Evolutionary conservation across 2,888 invertebrate species (phyloP).

Genomic region (Drosophila merina): DNA sequence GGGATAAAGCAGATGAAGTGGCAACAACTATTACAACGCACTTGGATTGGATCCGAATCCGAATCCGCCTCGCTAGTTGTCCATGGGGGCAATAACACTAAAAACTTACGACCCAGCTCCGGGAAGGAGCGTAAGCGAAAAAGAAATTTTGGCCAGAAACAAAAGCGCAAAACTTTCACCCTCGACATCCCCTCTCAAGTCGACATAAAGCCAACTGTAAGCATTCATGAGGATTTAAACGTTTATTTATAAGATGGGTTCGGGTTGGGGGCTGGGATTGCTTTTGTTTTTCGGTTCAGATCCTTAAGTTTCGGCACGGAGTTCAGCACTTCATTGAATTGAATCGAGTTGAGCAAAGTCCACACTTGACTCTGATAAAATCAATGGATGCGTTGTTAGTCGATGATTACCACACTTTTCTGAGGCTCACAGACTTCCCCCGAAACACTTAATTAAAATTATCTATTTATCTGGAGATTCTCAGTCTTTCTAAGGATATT

Average conservation of each 20-base stretch:
- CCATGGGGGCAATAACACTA: slow-evolving; percentile 77
- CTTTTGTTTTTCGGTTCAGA: slow-evolving; percentile 26
- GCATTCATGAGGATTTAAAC: slow-evolving; percentile 81
- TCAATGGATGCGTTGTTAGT: slow-evolving; percentile 48
- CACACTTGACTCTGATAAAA: slow-evolving; percentile 46
- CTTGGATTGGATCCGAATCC: slow-evolving; percentile 49
- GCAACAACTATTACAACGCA: slow-evolving; percentile 78
- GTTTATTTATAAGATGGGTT: slow-evolving; percentile 74
- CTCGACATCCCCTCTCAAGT: slow-evolving; percentile 2
- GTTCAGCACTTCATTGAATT: slow-evolving; percentile 72
- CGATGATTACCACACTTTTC: slow-evolving; percentile 47
- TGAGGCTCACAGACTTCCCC: slow-evolving; percentile 35
- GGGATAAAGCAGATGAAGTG: slow-evolving; percentile 64
- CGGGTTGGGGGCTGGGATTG: slow-evolving; percentile 12
- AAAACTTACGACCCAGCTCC: slow-evolving; percentile 79
- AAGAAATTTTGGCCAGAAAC: slow-evolving; percentile 69
- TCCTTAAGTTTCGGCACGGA: slow-evolving; percentile 49
- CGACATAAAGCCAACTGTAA: slow-evolving; percentile 77
- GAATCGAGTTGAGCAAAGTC: slow-evolving; percentile 46
- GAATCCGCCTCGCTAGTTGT: slow-evolving; percentile 61
- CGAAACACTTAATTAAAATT: slow-evolving; percentile 54
- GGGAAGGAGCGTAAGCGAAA: slow-evolving; percentile 49
- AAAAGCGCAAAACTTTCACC: slow-evolving; percentile 71
- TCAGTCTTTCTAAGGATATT: slow-evolving; percentile 21
- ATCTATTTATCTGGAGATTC: slow-evolving; percentile 44